Conservation (phyloP, 2,888 invertebrate species). For the Cataglyphis rosenhaueri region DNA sequence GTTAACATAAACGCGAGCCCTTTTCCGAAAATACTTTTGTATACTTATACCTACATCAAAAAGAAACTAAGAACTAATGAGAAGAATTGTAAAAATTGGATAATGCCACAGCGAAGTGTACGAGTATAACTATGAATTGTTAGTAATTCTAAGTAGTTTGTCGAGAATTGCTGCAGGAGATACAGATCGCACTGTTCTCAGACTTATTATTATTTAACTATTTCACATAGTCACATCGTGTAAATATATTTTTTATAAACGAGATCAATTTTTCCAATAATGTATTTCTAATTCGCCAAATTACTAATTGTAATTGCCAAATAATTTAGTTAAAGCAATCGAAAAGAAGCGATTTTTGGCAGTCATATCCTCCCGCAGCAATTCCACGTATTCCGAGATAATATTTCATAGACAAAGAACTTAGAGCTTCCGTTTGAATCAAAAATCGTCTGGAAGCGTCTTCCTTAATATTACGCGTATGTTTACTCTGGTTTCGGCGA, state of each 20-base stretch:
- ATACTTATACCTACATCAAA: slow-evolving; percentile 66
- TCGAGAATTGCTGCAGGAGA: slow-evolving; percentile 45
- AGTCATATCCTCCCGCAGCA: slow-evolving; percentile 66
- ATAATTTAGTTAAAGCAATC: not conserved
- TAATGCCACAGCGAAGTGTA: slow-evolving; percentile 50
- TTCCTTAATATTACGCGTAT: slow-evolving; percentile 73
- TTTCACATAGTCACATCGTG: not conserved
- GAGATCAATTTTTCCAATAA: not conserved
- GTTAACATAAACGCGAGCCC: slow-evolving; percentile 57
- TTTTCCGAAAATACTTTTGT: slow-evolving; percentile 72
- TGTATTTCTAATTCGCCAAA: not conserved
- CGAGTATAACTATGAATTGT: slow-evolving; percentile 74
- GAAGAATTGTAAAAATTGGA: slow-evolving; percentile 38
- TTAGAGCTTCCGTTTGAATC: slow-evolving; percentile 80
- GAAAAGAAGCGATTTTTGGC: not conserved
- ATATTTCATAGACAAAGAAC: slow-evolving; percentile 71
- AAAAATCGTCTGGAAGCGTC: slow-evolving; percentile 82
- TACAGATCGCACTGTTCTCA: not conserved
- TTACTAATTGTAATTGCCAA: not conserved
- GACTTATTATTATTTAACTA: not conserved
- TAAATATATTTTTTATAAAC: not conserved
- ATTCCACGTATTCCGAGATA: slow-evolving; percentile 60
- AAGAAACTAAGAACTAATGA: slow-evolving; percentile 48
- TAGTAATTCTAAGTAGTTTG: slow-evolving; percentile 72
- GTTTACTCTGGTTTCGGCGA: slow-evolving; percentile 68